Evolutionary conservation across 2,113 vertebrate genomes (phyloP), one percentile per base, ranked within the genome.

Genomic region (Shinisaurus crocodilurus): DNA sequence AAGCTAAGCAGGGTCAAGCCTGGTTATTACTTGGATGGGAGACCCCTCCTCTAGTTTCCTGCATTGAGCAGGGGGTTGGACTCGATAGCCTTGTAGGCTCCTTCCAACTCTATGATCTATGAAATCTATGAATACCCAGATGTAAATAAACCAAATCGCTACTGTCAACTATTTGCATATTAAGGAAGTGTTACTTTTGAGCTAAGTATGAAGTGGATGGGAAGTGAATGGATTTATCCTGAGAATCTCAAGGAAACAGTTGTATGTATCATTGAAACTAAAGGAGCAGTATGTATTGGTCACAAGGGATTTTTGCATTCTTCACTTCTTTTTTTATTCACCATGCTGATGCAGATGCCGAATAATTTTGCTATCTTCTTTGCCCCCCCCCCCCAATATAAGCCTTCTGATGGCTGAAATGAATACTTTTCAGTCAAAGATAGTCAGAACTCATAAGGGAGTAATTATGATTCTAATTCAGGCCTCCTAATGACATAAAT

Each of bases 401-500:
- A 54, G n/a, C 23, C 84, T 9, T 95, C 86, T 94, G 87, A 94
- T 90, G 92, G 90, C 85, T 95, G 91, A 96, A 95, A 91, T 90
- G 81, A 95, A 90, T 89, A 83, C n/a, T 83, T 69, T 90, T 93
- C 32, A 83, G 90, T 93, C 91, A 93, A 82, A 92, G 77, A 92
- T 48, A 79, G 63, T 87, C 74, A 92, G 88, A 93, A 89, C 32
- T 92, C 95, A 92, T 85, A 86, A 93, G 92, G 95, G 96, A 96
- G 88, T 95, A 96, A 96, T 96, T 96, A 94, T 75, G 85, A 95
- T 91, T 93, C 91, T 95, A 92, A 96, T 95, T 95, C 88, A 85
- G 92, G 87, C 95, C 85, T 94, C 94, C 92, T 95, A 97, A 96
- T 96, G 94, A 95, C 90, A 96, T 96, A 95, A 95, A 60, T 92